Conservation (phyloP, 2,888 invertebrate species). For the Aromia moschata region DNA sequence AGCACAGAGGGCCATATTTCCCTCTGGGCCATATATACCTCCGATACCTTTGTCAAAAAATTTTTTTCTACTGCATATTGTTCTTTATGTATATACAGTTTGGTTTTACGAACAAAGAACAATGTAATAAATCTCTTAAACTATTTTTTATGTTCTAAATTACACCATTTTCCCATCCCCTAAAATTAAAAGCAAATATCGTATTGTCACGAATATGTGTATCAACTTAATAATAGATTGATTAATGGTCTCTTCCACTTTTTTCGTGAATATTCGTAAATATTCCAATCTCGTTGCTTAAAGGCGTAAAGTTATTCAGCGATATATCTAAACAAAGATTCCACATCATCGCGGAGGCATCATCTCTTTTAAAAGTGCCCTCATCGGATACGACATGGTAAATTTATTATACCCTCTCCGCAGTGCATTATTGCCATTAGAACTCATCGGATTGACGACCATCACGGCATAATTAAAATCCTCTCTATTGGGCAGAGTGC, state of each 20-base stretch:
- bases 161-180: no score
- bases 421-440: conserved; percentile 39
- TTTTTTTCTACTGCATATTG: no score
- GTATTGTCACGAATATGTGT: no score
- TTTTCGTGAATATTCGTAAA: no score
- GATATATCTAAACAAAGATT: conserved; percentile 7
- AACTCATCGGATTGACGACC: conserved; percentile 48
- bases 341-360: conserved; percentile 15
- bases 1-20: no score
- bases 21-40: no score
- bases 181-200: no score
- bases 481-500: conserved; percentile 40
- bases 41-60: no score
- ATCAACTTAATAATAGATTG: not conserved
- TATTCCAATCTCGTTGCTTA: not conserved
- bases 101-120: no score
- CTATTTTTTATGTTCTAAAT: no score
- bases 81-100: no score
- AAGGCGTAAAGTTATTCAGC: conserved; percentile 16
- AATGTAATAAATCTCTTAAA: no score
- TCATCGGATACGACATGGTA: conserved; percentile 24
- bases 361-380: conserved; percentile 21
- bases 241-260: not conserved
- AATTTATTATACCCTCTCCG: conserved; percentile 37
- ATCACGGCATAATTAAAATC: conserved; percentile 53